Evolutionary conservation across 23 tunicate species (phyloP).

Genomic region (Ciona savignyi): DNA sequence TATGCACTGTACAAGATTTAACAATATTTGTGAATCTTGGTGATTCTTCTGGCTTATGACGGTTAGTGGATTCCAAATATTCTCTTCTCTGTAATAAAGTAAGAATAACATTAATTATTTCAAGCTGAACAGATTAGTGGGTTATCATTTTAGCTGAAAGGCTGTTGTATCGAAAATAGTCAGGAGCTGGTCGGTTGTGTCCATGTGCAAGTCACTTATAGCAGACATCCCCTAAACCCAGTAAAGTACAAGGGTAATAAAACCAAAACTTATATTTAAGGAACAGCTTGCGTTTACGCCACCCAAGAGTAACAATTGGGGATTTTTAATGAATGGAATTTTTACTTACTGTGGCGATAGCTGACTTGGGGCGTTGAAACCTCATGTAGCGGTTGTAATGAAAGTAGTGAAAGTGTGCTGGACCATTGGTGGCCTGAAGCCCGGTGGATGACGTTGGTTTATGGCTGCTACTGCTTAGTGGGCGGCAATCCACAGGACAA

Average conservation of each 20-base stretch:
- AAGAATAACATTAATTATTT: no score
- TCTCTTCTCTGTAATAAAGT: neutral
- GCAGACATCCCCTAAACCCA: no score
- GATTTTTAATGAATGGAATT: no score
- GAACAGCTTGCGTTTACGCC: no score
- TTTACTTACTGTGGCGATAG: slow-evolving; percentile 8
- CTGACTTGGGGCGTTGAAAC: slow-evolving; percentile 36
- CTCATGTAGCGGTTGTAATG: slow-evolving; percentile 28
- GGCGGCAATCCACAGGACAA: slow-evolving; percentile 60
- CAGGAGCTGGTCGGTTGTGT: no score
- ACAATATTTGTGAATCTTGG: neutral
- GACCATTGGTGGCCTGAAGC: slow-evolving; percentile 26
- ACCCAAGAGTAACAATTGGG: no score
- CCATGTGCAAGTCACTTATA: no score
- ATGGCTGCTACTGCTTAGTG: slow-evolving; percentile 13
- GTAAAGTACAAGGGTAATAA: no score
- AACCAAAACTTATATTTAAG: no score
- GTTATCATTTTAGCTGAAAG: neutral
- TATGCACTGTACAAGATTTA: neutral
- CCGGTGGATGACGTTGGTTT: slow-evolving; percentile 26
- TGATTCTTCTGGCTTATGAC: neutral
- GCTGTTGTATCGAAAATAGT: no score
- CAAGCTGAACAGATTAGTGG: neutral
- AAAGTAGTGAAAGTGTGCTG: slow-evolving; percentile 32
- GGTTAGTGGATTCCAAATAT: neutral